phyloP scores from a whole-genome alignment of 2,888 invertebrate species.

The Tachystola acroxantha region DNA sequence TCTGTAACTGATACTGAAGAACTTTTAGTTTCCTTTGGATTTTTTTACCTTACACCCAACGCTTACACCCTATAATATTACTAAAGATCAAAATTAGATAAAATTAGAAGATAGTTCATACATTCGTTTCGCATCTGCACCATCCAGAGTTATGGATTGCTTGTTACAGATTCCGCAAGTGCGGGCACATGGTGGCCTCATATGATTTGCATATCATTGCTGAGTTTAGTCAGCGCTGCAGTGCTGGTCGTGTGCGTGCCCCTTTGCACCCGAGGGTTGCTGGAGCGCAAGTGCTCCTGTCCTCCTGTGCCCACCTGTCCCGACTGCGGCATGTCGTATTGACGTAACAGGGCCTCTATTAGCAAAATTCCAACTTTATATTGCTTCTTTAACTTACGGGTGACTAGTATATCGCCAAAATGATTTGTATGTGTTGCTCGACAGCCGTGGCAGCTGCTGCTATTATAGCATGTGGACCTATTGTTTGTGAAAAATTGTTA shows the following conservation, averaged over 20 bases:
- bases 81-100: no score
- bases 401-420: slow-evolving; percentile 12
- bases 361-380: background rate
- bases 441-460: slow-evolving; percentile 33
- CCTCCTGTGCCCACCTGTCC: slow-evolving; percentile 28
- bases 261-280: slow-evolving; percentile 14
- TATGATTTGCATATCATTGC: slow-evolving; percentile 30
- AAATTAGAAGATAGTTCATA: no score
- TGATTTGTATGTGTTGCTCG: slow-evolving; percentile 41
- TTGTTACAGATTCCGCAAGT: slow-evolving; percentile 15
- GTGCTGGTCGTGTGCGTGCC: slow-evolving; percentile 21
- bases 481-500: slow-evolving; percentile 33
- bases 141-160: background rate
- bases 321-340: slow-evolving; percentile 35
- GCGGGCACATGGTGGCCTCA: slow-evolving; percentile 9
- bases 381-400: no score
- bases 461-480: slow-evolving; percentile 34
- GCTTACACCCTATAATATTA: no score
- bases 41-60: no score
- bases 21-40: no score
- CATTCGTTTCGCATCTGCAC: background rate
- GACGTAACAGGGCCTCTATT: slow-evolving; percentile 1
- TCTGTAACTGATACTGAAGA: no score
- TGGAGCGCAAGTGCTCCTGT: slow-evolving; percentile 25
- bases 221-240: slow-evolving; percentile 21